phyloP scores from a whole-genome alignment of 1,140 invertebrate species.

The Adelges cooleyi region DNA sequence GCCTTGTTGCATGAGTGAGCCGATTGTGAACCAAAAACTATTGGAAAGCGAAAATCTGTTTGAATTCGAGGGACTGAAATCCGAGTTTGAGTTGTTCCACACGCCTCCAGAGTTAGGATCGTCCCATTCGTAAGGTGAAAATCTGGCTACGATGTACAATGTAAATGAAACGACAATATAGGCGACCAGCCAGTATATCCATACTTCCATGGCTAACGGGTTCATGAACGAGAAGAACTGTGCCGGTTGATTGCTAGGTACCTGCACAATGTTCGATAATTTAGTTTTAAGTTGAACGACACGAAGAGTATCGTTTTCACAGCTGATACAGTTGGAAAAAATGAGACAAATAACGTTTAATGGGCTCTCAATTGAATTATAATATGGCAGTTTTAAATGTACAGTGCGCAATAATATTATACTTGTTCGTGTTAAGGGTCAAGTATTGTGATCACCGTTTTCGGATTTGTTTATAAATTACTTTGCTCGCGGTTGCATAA shows the following conservation, averaged over 20 bases:
- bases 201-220: conserved; percentile 72
- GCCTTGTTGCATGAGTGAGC: conserved; percentile 45
- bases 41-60: conserved; percentile 46
- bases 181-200: conserved; percentile 65
- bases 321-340: too few relatives aligned
- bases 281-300: background rate
- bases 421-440: too few relatives aligned
- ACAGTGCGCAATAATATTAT: too few relatives aligned
- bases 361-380: too few relatives aligned
- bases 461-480: too few relatives aligned
- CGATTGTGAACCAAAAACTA: conserved; percentile 45
- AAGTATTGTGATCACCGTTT: too few relatives aligned
- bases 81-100: conserved; percentile 62
- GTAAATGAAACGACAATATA: conserved; percentile 67
- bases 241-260: conserved; percentile 58
- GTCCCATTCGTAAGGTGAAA: conserved; percentile 49
- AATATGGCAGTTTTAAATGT: too few relatives aligned
- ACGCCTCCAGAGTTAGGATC: conserved; percentile 47
- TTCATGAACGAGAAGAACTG: conserved; percentile 78
- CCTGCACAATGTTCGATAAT: conserved; percentile 37
- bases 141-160: conserved; percentile 64
- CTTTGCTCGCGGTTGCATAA: too few relatives aligned
- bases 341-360: too few relatives aligned
- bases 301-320: too few relatives aligned
- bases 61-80: conserved; percentile 41